phyloP scores from a whole-genome alignment of 2,888 invertebrate genomes.

The Eledone cirrhosa region DNA sequence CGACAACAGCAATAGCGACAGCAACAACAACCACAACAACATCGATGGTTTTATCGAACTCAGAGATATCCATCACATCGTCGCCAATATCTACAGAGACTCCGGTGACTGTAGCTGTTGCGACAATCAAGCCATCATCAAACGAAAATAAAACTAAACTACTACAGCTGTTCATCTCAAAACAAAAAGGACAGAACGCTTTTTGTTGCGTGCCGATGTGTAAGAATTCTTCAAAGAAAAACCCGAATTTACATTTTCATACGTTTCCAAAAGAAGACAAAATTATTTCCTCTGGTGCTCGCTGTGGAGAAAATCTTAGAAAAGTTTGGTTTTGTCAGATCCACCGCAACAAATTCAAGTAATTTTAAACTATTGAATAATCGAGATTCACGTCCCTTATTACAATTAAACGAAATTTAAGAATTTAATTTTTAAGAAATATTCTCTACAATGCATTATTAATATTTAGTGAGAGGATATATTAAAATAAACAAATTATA shows the following conservation, averaged over 20 bases:
- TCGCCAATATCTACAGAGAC: background rate
- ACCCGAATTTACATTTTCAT: conserved; percentile 6
- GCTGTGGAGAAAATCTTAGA: conserved; percentile 10
- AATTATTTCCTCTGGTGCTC: background rate
- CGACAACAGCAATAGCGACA: background rate
- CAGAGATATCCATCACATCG: too few relatives aligned
- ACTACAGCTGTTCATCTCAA: background rate
- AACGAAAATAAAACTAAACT: background rate
- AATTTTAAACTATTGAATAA: too few relatives aligned
- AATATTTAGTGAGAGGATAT: too few relatives aligned
- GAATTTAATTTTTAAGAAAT: too few relatives aligned
- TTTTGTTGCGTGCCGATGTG: conserved; percentile 15
- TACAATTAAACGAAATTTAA: too few relatives aligned
- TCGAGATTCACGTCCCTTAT: too few relatives aligned
- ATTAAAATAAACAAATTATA: too few relatives aligned
- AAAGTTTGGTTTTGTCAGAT: conserved; percentile 19
- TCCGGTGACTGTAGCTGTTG: background rate
- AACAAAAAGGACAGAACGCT: conserved; percentile 18
- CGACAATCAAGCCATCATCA: background rate
- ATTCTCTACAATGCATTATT: too few relatives aligned
- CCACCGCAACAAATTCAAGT: background rate
- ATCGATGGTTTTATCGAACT: background rate
- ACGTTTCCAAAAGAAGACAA: conserved; percentile 22
- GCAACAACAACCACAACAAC: background rate
- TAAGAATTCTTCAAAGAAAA: conserved; percentile 19